Evolutionary conservation across 1,140 invertebrate genomes (phyloP).

Genomic region (Brachionus sp.): DNA sequence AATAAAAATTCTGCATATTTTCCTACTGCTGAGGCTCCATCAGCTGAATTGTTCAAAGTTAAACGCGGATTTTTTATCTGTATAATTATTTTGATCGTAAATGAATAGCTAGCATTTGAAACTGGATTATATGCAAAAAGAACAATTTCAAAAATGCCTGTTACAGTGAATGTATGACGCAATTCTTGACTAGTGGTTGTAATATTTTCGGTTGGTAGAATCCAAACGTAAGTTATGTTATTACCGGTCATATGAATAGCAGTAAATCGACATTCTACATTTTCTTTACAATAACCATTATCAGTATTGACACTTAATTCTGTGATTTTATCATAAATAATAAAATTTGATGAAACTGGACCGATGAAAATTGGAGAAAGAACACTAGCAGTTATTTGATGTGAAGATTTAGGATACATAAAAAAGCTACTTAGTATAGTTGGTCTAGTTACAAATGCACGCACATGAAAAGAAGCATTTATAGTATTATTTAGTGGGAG

Average conservation of each 20-base stretch:
- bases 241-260: not conserved
- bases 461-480: not conserved
- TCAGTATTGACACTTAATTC: not conserved
- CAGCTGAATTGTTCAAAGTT: not conserved
- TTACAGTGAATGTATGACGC: not conserved
- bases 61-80: not conserved
- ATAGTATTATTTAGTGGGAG: not conserved
- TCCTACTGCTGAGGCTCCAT: not conserved
- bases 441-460: not conserved
- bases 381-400: not conserved
- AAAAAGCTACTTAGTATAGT: not conserved
- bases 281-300: not conserved
- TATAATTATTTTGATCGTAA: not conserved
- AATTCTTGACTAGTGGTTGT: not conserved
- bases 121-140: not conserved
- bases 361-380: not conserved
- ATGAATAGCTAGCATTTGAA: not conserved
- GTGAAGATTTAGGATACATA: not conserved
- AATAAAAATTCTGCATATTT: constrained; percentile 25
- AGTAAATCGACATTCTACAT: not conserved
- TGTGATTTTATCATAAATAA: not conserved
- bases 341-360: not conserved
- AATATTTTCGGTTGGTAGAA: not conserved
- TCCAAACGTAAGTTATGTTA: not conserved
- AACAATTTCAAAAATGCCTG: not conserved